Base-by-base conservation (phyloP, 1,140 invertebrate species). In the Zaprionus camerounensis region DNA sequence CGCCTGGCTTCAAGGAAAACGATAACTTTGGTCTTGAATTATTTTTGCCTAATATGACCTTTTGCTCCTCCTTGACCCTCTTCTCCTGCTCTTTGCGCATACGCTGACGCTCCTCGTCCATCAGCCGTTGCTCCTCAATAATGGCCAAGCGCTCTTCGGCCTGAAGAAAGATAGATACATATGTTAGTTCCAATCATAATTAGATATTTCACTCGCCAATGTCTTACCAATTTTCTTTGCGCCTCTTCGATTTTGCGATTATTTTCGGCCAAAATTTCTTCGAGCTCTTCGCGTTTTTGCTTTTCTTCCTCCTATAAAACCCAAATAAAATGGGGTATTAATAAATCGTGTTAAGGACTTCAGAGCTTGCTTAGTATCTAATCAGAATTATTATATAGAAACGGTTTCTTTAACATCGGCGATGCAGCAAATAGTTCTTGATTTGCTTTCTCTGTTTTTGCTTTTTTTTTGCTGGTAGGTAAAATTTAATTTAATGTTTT, bases 241-340 rank as follows among this genome's bases (percentile, higher is more conserved):
- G 98, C 98, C 93, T 99, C 97, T 94, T 99, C 98, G 79, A 99
- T 98, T 94, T 99, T 99, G 94, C 95, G 96, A 95, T 99, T 98
- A 95, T 99, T 99, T 95, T 99, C 98, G 90, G 98, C 97, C 96
- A 99, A 96, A 93, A 99, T 99, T 93, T 96, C 95, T 94, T 99
- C 98, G 86, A 99, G 94, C 94, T 98, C 97, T 95, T 98, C 96
- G 81, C 98, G 95, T 94, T 99, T 98, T 94, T 96, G 96, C 94
- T 95, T 95, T 95, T 99, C 98, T 95, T 98, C 98, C 94, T 98
- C 98, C 98, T 99, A 95, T 94, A 95, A 94, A 94, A 90, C 85
- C 85, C 85, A 90, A 91, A 90, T 76, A 85, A 82, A 80, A 44
- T 36, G 20, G 26, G 41, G 76, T 82, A 85, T 90, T 85, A 90